phyloP scores from a whole-genome alignment of 2,797 vertebrate genomes.

The Phrynocephalus guinanensis region DNA sequence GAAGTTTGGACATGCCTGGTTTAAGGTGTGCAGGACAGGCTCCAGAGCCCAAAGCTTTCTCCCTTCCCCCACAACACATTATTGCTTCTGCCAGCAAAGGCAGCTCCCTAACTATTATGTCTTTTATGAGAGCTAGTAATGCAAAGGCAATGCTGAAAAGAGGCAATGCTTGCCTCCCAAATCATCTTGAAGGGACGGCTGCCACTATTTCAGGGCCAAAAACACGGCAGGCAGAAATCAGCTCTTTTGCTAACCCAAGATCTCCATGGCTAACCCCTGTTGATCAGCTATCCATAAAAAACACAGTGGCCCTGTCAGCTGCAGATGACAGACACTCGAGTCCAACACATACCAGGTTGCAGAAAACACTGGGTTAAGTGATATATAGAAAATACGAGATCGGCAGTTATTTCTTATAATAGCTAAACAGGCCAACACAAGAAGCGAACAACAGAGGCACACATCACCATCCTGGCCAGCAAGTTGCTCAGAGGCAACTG shows the following conservation, averaged over 20 bases:
- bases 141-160: no score
- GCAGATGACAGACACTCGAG: background rate
- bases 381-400: background rate
- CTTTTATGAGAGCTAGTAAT: no score
- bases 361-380: background rate
- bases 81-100: background rate
- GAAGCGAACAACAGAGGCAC: background rate
- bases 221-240: background rate
- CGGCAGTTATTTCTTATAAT: background rate
- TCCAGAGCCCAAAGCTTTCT: background rate
- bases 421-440: background rate
- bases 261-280: no score
- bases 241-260: background rate
- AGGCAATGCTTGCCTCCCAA: background rate
- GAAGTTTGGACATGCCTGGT: no score
- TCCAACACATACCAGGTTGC: background rate
- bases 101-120: background rate
- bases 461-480: no score
- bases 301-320: background rate
- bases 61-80: background rate
- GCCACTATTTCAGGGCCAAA: background rate
- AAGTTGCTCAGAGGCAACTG: background rate
- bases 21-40: no score
- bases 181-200: background rate
- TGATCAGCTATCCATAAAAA: background rate